Base-by-base conservation (phyloP, 1,140 invertebrate genomes). In the Probaryconus sp. region DNA sequence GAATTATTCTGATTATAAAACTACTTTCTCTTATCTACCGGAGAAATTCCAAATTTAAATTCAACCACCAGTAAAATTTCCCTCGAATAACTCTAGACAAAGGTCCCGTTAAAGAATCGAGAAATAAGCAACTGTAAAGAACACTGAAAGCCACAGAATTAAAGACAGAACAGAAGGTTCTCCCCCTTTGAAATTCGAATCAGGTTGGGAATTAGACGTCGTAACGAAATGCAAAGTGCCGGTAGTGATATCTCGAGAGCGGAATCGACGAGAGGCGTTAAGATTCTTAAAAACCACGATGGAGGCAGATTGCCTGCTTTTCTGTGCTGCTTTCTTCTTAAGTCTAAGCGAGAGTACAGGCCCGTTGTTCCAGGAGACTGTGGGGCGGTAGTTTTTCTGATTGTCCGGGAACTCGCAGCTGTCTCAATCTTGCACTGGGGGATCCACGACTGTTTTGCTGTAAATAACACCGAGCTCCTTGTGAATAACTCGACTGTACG, bases 201-300 rank as follows among this genome's bases (percentile, higher is more conserved):
- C 45, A 35, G 38, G 17, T 37, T 50, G 30, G 65, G 71, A 76
- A 71, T 78, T 73, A 76, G 65, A 35, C 37, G 61, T 37, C 70
- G 71, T 70, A 80, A 79, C 74, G 77, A 79, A 81, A 82, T 78
- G 81, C 74, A 80, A 83, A 84, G 79, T 73, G 73, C 58, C 65
- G 61, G 58, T 18, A 13, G 56, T 50, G 50, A 60, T 82, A 81
- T 81, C 81, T 78, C 47, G 13, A 60, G 24, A 47, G 47, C 26
- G 45, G 13, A 74, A 71, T 50, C 33, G 45, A 53, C 45, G 72
- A 70, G 68, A 75, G 78, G 80, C 77, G 82, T 82, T 85, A 85
- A 85, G 83, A 80, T 83, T 83, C 85, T 86, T 84, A 84, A 84
- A 86, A 86, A 85, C 83, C 84, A 77, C 83, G 73, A 83, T 82